These are phyloP conservation scores for Protophormia terraenovae DNA, from an alignment of 2,888 invertebrate genomes.

Conservation along the genomic window DNA sequence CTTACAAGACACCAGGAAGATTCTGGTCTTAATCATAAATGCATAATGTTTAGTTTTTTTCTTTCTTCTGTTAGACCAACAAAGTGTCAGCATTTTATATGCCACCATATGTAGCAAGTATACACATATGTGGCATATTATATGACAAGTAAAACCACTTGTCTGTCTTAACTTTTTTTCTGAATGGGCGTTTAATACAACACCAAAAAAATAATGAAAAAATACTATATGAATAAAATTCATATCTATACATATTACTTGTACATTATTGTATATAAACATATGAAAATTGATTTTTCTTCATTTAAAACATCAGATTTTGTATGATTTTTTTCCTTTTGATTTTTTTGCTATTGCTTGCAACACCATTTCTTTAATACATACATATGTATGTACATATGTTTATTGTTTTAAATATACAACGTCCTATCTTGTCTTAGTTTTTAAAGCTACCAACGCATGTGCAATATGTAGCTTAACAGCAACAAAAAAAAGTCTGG, in stretches of 20 bases:
- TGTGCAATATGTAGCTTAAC: conserved; percentile 5
- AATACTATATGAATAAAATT: conserved; percentile 9
- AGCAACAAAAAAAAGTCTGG: background rate
- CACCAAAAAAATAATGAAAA: conserved; percentile 5
- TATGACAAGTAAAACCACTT: conserved; percentile 55
- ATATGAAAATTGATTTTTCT: conserved; percentile 39
- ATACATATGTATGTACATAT: too few relatives aligned
- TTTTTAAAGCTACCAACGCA: conserved; percentile 32
- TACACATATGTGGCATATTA: conserved; percentile 45
- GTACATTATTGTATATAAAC: conserved; percentile 8
- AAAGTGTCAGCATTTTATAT: conserved; percentile 37
- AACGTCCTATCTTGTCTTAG: conserved; percentile 19
- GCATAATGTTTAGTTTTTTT: conserved; percentile 4
- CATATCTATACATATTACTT: background rate
- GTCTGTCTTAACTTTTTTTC: conserved; percentile 29
- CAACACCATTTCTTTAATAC: conserved; percentile 3
- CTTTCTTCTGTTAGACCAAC: background rate
- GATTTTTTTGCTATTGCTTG: background rate
- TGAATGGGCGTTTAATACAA: conserved; percentile 52
- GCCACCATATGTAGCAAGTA: conserved; percentile 22
- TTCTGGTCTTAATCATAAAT: conserved; percentile 54
- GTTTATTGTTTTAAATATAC: background rate
- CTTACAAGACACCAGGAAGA: conserved; percentile 28
- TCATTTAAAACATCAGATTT: background rate
- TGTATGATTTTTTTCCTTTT: background rate